Base-by-base conservation (phyloP, 1,140 invertebrate species). In the Spodoptera litura region DNA sequence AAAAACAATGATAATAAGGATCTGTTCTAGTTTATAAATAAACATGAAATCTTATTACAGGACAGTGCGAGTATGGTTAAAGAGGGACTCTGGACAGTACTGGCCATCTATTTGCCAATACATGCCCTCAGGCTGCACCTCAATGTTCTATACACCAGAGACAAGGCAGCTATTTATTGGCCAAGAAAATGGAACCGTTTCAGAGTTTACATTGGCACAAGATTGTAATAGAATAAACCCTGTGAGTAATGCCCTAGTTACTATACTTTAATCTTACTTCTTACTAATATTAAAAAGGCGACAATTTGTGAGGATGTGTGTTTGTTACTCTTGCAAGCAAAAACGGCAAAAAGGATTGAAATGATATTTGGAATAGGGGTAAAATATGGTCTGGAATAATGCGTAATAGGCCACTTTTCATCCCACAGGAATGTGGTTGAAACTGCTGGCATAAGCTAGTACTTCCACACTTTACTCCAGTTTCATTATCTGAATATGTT, bases 101-200 rank as follows among this genome's bases (percentile, higher is more conserved):
- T 99, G 99, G 99, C 99, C 99, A 0, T 99, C 98, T 89, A 98
- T 99, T 87, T 99, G 99, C 90, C 98, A 99, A 87, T 98, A 97
- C 85, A 98, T 99, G 97, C 97, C 98, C n/a, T 97, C 97, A 70
- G 97, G 97, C 25, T 98, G 98, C 70, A 98, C 98, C 15, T 96
- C 97, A 49, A 95, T 99, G 89, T 96, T 97, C 89, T 99, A 98
- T 89, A 97, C 97, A 79, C 95, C 96, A 76, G 97, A 98, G 93
- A 97, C 97, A 15, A 96, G 98, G 80, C 96, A 98, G 86, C 94
- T 99, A 11, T 99, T 99, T 95, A 97, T 99, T 90, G 99, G 99
- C 4, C 96, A 99, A 89, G 98, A 99, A 86, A 99, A 99, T 96
- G 99, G 99, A 73, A 98, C 96, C 52, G 96, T 97, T 15, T 96